Percentiles rank a stretch among this genome's conserved stretches.
Conservation (phyloP, 2,888 invertebrate species). For the Mamestra brassicae region DNA sequence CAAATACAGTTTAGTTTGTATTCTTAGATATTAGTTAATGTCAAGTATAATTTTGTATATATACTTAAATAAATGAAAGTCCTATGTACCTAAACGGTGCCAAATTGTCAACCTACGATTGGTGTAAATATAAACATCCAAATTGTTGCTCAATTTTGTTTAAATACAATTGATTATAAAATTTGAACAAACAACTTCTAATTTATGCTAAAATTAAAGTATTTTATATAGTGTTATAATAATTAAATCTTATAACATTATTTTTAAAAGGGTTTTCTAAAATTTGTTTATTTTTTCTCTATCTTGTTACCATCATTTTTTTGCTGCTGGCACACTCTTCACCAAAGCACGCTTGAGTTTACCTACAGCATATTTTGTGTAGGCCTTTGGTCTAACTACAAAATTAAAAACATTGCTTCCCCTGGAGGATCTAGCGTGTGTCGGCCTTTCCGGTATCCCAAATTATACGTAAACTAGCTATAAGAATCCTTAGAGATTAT, state of each 20-base stretch:
- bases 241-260: neutral
- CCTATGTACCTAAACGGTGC: conserved; percentile 88
- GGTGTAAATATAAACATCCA: conserved; percentile 72
- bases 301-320: conserved; percentile 1
- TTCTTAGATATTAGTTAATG: conserved; percentile 47
- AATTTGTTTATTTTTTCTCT: neutral
- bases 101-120: conserved; percentile 75
- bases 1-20: conserved; percentile 42
- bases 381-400: neutral
- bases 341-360: neutral
- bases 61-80: conserved; percentile 71
- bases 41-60: conserved; percentile 77
- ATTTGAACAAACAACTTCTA: conserved; percentile 10
- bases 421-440: neutral
- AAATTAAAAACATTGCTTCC: neutral
- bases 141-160: conserved; percentile 81
- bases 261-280: neutral
- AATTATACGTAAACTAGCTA: conserved; percentile 51
- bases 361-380: neutral
- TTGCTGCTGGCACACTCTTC: neutral
- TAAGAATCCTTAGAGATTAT: conserved; percentile 31
- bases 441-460: conserved; percentile 27
- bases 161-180: conserved; percentile 34
- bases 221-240: neutral
- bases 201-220: neutral